Conservation (phyloP, 2,888 invertebrate species). For the Xanthia icteritia region DNA sequence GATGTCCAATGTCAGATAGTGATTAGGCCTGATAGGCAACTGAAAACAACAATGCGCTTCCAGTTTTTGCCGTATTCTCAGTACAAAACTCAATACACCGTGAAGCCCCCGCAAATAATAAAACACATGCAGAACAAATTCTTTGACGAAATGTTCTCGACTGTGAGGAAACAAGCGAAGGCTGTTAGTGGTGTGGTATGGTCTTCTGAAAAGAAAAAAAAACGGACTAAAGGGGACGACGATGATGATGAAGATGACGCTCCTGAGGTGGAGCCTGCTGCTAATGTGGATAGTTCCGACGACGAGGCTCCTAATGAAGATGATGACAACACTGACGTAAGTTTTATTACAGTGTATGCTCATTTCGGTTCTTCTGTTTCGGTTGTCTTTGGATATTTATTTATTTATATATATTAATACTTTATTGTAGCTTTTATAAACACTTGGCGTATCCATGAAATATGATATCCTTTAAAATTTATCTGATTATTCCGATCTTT, state of each 20-base stretch:
- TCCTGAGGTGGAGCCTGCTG: conserved; percentile 70
- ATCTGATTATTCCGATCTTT: neutral
- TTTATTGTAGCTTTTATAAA: neutral
- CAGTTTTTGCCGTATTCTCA: conserved; percentile 93
- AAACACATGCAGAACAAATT: conserved; percentile 94
- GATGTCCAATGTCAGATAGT: conserved; percentile 91
- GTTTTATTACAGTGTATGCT: conserved; percentile 53
- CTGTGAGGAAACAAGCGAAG: conserved; percentile 91
- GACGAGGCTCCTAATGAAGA: conserved; percentile 92
- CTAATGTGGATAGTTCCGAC: conserved; percentile 90
- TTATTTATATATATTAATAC: too few species aligned
- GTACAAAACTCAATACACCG: conserved; percentile 93
- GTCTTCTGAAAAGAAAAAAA: conserved; percentile 87
- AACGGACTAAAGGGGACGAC: conserved; percentile 75
- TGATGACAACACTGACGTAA: conserved; percentile 87
- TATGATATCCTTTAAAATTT: neutral
- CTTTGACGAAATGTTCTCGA: conserved; percentile 92
- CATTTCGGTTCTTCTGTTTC: neutral
- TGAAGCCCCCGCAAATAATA: conserved; percentile 93
- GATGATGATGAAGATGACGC: conserved; percentile 83
- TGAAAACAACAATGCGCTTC: conserved; percentile 93
- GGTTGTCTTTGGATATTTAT: neutral
- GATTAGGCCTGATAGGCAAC: conserved; percentile 88
- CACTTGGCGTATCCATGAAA: neutral
- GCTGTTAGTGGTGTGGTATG: conserved; percentile 87